phyloP scores from a whole-genome alignment of 1,140 invertebrate species.

The Brachionus rotundiformis region DNA sequence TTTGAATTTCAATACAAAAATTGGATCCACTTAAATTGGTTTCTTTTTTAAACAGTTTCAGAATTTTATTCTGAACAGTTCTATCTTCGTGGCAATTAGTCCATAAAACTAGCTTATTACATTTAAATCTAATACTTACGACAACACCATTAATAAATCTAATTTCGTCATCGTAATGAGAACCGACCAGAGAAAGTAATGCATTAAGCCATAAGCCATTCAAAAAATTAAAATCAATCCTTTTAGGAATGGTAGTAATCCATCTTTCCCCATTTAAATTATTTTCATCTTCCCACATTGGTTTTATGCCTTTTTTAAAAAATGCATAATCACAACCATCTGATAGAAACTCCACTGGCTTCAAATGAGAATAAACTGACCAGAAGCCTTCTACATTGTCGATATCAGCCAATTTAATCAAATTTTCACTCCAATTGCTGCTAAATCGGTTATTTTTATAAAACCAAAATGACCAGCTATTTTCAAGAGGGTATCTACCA shows the following conservation, averaged over 20 bases:
- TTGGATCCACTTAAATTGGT: neutral
- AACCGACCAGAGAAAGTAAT: neutral
- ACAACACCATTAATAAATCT: constrained; percentile 22
- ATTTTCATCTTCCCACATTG: constrained; percentile 27
- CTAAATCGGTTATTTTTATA: neutral
- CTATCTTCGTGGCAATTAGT: constrained; percentile 1
- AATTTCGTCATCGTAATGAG: constrained; percentile 17
- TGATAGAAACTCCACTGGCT: constrained; percentile 20
- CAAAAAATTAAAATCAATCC: neutral
- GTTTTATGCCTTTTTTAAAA: constrained; percentile 18
- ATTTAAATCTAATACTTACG: neutral
- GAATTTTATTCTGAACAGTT: constrained; percentile 11
- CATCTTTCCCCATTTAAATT: constrained; percentile 35
- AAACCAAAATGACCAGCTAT: constrained; percentile 25
- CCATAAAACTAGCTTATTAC: constrained; percentile 19
- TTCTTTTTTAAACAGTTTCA: constrained; percentile 25
- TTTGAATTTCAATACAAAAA: constrained; percentile 2
- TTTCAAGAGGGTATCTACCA: neutral
- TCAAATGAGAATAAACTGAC: neutral
- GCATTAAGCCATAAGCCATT: neutral
- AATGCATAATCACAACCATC: constrained; percentile 42
- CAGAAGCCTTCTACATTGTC: neutral
- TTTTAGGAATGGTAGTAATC: neutral
- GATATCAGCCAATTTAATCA: neutral
- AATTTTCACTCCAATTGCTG: constrained; percentile 9